These are phyloP conservation scores for Lasiurus borealis DNA, from an alignment of 2,113 vertebrate genomes.

Conservation along the genomic window DNA sequence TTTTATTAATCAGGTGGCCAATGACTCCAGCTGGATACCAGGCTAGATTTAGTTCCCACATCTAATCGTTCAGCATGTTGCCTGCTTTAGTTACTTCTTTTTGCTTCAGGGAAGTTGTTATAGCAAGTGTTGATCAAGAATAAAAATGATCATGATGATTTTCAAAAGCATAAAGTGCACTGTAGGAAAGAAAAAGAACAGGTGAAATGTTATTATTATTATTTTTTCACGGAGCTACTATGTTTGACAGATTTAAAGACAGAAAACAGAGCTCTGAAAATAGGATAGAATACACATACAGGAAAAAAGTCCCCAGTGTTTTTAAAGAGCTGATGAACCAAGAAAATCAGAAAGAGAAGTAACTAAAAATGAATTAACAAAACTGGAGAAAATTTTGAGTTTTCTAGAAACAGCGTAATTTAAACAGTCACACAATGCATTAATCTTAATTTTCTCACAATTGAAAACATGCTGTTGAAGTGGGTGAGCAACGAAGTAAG, in stretches of 20 bases:
- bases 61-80: neutral
- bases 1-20: neutral
- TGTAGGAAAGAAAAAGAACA: neutral
- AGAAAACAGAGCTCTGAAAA: slow-evolving; percentile 73
- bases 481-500: neutral
- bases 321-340: neutral
- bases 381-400: neutral
- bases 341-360: slow-evolving; percentile 37
- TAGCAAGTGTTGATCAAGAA: neutral
- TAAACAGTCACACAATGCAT: neutral
- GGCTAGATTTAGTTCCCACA: neutral
- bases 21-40: neutral
- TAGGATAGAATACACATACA: neutral
- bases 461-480: neutral
- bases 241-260: slow-evolving; percentile 60
- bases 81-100: neutral
- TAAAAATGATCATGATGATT: neutral
- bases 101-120: neutral
- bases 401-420: slow-evolving; percentile 5
- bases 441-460: neutral
- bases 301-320: neutral
- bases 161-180: neutral
- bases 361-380: neutral
- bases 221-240: neutral
- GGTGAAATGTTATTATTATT: neutral